These are phyloP conservation scores for Orthonychiurus folsomi DNA, from an alignment of 2,888 invertebrate species.

Conservation along the genomic window DNA sequence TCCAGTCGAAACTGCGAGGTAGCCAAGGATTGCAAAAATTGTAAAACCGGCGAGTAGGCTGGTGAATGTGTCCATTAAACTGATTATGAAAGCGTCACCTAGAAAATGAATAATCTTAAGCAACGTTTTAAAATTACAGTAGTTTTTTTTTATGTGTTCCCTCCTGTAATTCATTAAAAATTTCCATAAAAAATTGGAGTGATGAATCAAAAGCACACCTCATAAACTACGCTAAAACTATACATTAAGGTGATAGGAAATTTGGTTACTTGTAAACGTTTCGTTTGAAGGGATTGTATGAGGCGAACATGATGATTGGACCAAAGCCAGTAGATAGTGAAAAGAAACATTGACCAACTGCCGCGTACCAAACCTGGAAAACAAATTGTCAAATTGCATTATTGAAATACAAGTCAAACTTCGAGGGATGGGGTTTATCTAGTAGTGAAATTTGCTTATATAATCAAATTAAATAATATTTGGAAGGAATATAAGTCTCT, in stretches of 20 bases:
- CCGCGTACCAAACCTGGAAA: conserved; percentile 63
- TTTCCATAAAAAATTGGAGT: neutral
- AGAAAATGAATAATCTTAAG: neutral
- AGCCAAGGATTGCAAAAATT: conserved; percentile 59
- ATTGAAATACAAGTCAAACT: too few relatives aligned
- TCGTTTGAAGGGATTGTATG: conserved; percentile 64
- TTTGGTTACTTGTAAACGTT: conserved; percentile 56
- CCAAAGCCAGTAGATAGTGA: neutral
- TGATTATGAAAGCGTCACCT: conserved; percentile 15
- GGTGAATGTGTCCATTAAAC: conserved; percentile 14
- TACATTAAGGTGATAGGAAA: neutral
- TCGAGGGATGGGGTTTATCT: too few relatives aligned
- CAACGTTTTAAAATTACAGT: too few relatives aligned
- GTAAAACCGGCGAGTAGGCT: conserved; percentile 61
- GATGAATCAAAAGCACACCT: neutral
- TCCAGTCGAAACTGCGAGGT: conserved; percentile 57
- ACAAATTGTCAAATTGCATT: too few relatives aligned
- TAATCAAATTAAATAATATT: neutral
- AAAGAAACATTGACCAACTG: conserved; percentile 69
- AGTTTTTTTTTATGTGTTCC: too few relatives aligned
- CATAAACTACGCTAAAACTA: neutral
- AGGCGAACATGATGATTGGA: conserved; percentile 8
- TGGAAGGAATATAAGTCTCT: neutral
- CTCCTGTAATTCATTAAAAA: conserved; percentile 1
- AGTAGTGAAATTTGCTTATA: too few relatives aligned